These are phyloP conservation scores for Corythaeola cristata DNA, from an alignment of 2,113 vertebrate species.

Conservation along the genomic window DNA sequence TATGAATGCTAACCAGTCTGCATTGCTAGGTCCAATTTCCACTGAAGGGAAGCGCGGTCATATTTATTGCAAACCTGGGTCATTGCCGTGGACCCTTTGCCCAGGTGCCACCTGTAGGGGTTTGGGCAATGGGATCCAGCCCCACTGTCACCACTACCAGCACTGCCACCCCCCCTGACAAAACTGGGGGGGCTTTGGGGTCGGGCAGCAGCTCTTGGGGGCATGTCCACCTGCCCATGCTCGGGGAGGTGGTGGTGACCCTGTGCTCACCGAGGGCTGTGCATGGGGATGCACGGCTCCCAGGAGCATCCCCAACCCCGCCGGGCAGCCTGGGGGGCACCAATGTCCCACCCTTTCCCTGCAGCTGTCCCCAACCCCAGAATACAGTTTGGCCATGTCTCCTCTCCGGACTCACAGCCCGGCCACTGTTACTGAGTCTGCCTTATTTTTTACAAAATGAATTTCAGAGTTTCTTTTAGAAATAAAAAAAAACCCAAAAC, in stretches of 20 bases:
- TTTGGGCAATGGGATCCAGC: constrained; percentile 31
- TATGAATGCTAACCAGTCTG: constrained; percentile 1
- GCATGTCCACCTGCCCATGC: neutral
- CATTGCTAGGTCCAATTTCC: constrained; percentile 56
- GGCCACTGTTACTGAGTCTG: neutral
- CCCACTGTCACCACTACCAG: too few species aligned
- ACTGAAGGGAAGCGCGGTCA: constrained; percentile 49
- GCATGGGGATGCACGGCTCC: accelerated
- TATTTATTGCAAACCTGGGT: constrained; percentile 32
- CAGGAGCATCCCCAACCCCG: neutral
- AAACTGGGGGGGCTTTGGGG: neutral
- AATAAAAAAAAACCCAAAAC: too few species aligned
- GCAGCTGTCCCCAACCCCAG: neutral
- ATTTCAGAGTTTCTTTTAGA: neutral
- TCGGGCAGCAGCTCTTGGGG: neutral
- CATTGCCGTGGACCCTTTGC: neutral
- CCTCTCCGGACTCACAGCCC: accelerated
- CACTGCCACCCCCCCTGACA: neutral
- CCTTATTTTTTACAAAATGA: neutral
- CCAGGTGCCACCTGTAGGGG: constrained; percentile 19
- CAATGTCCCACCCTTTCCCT: neutral
- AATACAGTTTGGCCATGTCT: accelerated
- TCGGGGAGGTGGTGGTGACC: neutral
- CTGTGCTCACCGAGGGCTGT: neutral
- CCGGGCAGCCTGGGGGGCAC: neutral